Percentiles rank a stretch among this genome's conserved stretches.
Evolutionary conservation across 2,888 invertebrate species (phyloP).

Genomic region (Synergus laeviventris): DNA sequence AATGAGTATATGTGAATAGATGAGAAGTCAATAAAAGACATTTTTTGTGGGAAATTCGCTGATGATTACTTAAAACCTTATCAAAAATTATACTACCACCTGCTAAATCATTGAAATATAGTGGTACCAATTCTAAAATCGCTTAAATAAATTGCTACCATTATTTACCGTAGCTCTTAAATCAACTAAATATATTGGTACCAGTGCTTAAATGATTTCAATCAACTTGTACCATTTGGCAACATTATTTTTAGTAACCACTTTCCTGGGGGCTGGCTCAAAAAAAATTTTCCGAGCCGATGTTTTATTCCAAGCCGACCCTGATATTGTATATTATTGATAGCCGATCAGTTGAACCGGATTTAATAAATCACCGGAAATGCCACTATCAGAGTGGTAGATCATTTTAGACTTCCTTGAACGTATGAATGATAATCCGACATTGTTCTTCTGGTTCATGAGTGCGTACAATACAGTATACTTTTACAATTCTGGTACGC

Average conservation of each 20-base stretch:
- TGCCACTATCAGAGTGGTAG: background rate
- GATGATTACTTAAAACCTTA: background rate
- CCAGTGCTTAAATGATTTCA: no score
- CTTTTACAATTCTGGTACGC: constrained; percentile 1
- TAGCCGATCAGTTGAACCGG: background rate
- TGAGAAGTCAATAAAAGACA: background rate
- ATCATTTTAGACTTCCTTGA: constrained; percentile 28
- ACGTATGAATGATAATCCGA: constrained; percentile 18
- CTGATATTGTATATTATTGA: background rate
- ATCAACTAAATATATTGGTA: no score
- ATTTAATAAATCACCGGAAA: constrained; percentile 35
- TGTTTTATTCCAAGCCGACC: background rate
- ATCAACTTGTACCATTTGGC: no score
- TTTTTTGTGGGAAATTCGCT: constrained; percentile 3
- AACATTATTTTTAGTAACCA: no score
- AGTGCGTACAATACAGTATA: background rate
- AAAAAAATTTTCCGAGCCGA: no score
- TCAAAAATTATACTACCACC: no score
- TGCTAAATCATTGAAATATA: no score
- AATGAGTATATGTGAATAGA: background rate
- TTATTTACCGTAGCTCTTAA: no score
- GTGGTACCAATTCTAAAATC: no score
- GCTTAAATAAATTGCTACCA: no score
- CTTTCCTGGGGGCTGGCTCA: no score
- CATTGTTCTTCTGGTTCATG: constrained; percentile 6